These are phyloP conservation scores for Hydrolagus colliei DNA, from an alignment of 2,797 vertebrate genomes.

Conservation along the genomic window DNA sequence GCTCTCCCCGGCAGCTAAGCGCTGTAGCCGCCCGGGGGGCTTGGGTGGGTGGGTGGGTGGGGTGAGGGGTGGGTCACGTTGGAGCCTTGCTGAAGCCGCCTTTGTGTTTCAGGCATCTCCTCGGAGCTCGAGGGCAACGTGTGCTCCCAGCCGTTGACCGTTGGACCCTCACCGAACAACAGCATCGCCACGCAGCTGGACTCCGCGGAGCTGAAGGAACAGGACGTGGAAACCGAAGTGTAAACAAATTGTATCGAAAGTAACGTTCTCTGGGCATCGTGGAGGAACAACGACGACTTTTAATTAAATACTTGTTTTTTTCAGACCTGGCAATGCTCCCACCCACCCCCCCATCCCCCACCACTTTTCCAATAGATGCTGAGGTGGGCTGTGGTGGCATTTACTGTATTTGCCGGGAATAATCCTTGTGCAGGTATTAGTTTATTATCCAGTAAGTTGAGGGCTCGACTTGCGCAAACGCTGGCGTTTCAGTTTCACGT, in stretches of 20 bases:
- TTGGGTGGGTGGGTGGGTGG: no score
- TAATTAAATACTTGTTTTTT: constrained; percentile 16
- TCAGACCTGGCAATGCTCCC: not conserved
- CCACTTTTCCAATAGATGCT: not conserved
- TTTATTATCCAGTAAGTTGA: not conserved
- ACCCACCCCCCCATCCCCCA: no score
- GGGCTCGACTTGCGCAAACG: not conserved
- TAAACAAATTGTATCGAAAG: constrained; percentile 12
- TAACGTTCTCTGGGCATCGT: not conserved
- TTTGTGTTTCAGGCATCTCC: not conserved
- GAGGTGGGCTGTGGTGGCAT: not conserved
- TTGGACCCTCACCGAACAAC: not conserved
- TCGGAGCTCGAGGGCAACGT: not conserved
- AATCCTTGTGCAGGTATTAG: not conserved
- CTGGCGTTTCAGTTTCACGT: not conserved
- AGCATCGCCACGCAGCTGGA: not conserved
- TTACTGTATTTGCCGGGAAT: not conserved
- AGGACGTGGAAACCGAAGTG: constrained; percentile 26
- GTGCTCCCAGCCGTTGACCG: constrained; percentile 3
- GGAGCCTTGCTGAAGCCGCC: no score
- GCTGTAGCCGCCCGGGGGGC: no score
- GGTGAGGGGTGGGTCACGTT: no score
- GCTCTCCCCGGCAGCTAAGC: no score
- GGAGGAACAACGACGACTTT: not conserved
- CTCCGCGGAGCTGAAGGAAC: not conserved